Conservation (phyloP, 2,113 vertebrate species). For the Phyllostomus discolor region DNA sequence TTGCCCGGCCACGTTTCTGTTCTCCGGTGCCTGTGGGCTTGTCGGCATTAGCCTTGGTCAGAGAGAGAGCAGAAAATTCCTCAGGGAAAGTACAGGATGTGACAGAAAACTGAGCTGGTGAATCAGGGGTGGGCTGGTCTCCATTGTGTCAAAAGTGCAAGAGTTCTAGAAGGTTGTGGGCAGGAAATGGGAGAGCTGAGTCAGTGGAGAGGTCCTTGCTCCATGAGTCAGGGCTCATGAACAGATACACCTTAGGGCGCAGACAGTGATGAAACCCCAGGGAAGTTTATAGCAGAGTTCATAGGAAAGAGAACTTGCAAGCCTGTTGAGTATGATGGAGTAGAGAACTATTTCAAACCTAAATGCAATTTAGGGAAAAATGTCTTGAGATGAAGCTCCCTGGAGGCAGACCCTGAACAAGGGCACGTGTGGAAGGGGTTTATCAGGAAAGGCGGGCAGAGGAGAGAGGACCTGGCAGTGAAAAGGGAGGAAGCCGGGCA, state of each 20-base stretch:
- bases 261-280: neutral
- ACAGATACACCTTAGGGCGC: neutral
- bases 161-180: slow-evolving; percentile 14
- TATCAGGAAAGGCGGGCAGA: neutral
- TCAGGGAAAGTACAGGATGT: slow-evolving; percentile 65
- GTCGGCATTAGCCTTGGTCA: neutral
- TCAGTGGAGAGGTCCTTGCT: slow-evolving; percentile 10
- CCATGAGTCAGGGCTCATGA: neutral
- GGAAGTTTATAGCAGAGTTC: neutral
- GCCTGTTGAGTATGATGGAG: accelerated
- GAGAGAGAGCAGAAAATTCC: slow-evolving; percentile 33
- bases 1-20: neutral
- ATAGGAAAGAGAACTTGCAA: neutral
- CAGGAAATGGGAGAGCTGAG: slow-evolving; percentile 59
- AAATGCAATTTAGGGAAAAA: neutral
- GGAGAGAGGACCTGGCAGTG: neutral
- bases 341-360: neutral
- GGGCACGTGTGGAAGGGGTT: neutral
- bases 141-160: neutral
- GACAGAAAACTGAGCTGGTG: slow-evolving; percentile 35
- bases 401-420: neutral
- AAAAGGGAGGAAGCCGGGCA: neutral
- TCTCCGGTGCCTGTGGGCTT: neutral
- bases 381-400: neutral
- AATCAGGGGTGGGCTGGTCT: slow-evolving; percentile 17